Evolutionary conservation across 2,113 vertebrate species (phyloP), one percentile per base, ranked within the genome.

Genomic region (Rhynchomys soricoides): DNA sequence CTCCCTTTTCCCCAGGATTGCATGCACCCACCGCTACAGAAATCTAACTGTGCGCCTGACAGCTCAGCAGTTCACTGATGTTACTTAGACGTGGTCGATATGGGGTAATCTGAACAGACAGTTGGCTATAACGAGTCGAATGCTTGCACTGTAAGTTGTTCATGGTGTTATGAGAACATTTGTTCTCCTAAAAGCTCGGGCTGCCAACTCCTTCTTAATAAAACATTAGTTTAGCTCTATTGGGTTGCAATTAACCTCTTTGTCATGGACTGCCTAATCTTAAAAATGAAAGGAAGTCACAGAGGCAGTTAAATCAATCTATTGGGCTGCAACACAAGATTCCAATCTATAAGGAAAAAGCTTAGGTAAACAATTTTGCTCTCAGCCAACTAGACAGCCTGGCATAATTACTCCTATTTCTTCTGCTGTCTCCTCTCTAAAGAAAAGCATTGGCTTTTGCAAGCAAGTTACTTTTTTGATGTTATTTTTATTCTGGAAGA

Each of bases 171-270:
- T 96, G n/a, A 96, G 96, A 64, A 95, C 91, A 96, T 94, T 97
- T 97, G 93, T 96, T 98, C 93, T 98, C 94, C 96, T 96, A 93
- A 98, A 98, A 98, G 97, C 93, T 78, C 87, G 90, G 79, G 71
- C 90, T 88, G 90, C 91, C 97, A 95, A 68, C 86, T 19, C 95
- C 86, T 96, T 92, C 98, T 98, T 96, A 98, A 97, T 98, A 98
- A 98, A 98, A 98, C 91, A 98, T 98, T 94, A 98, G 94, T 73
- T 94, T 97, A 98, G 96, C 91, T 98, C 96, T 97, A 89, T 78
- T 97, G 97, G 93, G 91, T 96, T 97, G 96, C 98, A 98, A 98
- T 98, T 98, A 98, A 98, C 98, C 98, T 98, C 97, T 98, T 97
- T 98, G 94, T 97, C 97, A 98, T 96, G 97, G 95, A 97, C 95